Conservation (phyloP, 2,113 vertebrate species). For the Pongo abelii region DNA sequence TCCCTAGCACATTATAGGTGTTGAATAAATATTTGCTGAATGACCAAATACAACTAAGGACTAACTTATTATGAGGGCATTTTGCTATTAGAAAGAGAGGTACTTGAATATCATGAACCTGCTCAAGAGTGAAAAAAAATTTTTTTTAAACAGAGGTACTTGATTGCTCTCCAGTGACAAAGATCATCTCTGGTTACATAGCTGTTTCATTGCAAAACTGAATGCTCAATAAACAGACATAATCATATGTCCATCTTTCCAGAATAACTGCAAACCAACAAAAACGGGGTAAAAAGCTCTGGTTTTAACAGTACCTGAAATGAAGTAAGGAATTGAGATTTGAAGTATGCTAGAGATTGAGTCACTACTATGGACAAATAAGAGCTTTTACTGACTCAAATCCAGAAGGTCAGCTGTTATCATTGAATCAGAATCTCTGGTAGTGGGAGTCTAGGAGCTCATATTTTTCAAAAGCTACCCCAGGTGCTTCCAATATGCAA, state of each 20-base stretch:
- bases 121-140: too few relatives aligned
- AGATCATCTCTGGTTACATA: not conserved
- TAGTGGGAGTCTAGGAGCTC: not conserved
- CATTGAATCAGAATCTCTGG: not conserved
- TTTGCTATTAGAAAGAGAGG: not conserved
- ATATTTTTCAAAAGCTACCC: not conserved
- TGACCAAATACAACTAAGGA: constrained; percentile 16
- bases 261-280: not conserved
- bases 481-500: not conserved
- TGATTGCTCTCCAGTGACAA: constrained; percentile 1
- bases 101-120: too few relatives aligned
- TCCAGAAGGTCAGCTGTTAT: not conserved
- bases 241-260: not conserved
- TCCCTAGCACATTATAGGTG: not conserved
- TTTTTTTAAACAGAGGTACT: not conserved
- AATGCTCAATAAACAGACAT: not conserved
- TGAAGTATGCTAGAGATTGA: not conserved
- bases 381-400: not conserved
- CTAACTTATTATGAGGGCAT: not conserved
- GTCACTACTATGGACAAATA: not conserved
- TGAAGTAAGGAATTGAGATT: not conserved
- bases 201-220: not conserved
- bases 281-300: not conserved
- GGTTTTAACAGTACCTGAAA: not conserved
- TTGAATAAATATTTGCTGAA: not conserved